phyloP scores from a whole-genome alignment of 2,113 vertebrate species.

The Synodontis membranacea region DNA sequence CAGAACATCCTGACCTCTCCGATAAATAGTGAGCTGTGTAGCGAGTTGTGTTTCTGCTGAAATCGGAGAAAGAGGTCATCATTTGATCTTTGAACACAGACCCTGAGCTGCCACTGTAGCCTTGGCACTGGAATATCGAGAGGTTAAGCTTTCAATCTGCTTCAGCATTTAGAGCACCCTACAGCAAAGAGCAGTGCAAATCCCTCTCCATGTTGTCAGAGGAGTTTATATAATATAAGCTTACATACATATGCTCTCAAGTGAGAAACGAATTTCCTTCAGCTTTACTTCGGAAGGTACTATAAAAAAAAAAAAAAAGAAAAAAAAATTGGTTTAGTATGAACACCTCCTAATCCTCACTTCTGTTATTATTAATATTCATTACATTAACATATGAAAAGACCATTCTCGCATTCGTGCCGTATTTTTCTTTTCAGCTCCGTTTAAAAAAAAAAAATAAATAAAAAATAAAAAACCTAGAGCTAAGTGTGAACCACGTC shows the following conservation, averaged over 20 bases:
- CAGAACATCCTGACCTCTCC: slow-evolving; percentile 17
- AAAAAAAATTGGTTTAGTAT: no score
- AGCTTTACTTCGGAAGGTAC: background rate
- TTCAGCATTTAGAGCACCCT: background rate
- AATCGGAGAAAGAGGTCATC: slow-evolving; percentile 10
- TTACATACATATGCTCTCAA: background rate
- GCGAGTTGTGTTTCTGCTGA: slow-evolving; percentile 35
- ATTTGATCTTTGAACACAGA: slow-evolving; percentile 32
- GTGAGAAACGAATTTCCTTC: background rate
- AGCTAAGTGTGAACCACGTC: background rate
- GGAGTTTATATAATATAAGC: background rate
- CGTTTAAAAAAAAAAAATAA: no score
- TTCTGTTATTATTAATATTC: background rate
- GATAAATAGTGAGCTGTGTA: slow-evolving; percentile 23
- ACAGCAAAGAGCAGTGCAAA: background rate
- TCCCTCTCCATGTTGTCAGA: background rate
- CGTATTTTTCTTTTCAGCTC: background rate
- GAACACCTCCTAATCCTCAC: background rate
- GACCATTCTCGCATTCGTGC: background rate
- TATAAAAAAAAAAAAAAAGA: background rate
- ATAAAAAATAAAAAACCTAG: background rate
- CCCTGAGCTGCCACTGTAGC: slow-evolving; percentile 16
- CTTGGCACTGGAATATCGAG: slow-evolving; percentile 28
- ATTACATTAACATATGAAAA: slow-evolving; percentile 8
- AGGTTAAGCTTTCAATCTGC: slow-evolving; percentile 21